Conservation (phyloP, 2,888 invertebrate genomes). For the Drosophila melanosoma region DNA sequence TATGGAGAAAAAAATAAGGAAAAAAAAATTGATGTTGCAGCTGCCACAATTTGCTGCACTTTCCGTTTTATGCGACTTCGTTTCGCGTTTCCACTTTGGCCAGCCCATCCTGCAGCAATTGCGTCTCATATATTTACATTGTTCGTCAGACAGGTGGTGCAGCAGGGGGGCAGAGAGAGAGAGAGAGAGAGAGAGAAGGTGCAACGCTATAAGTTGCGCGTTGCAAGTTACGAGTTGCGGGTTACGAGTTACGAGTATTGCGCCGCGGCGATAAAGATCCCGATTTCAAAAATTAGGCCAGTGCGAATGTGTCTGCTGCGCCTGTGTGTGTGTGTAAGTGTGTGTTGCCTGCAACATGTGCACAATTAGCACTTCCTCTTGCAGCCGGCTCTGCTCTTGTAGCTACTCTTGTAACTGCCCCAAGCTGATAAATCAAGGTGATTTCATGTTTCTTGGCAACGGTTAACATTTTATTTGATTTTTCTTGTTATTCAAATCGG, state of each 20-base stretch:
- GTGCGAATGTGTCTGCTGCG: conserved; percentile 26
- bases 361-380: conserved; percentile 77
- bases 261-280: conserved; percentile 77
- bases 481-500: conserved; percentile 38
- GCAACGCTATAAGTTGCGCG: conserved; percentile 26
- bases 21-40: conserved; percentile 67
- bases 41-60: conserved; percentile 82
- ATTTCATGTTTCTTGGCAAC: conserved; percentile 33
- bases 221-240: conserved; percentile 40
- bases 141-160: conserved; percentile 14
- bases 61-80: conserved; percentile 79
- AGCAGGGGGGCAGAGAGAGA: neutral
- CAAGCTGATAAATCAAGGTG: conserved; percentile 53
- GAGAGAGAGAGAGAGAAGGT: neutral
- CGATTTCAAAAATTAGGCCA: conserved; percentile 77
- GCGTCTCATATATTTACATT: conserved; percentile 57
- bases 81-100: conserved; percentile 44
- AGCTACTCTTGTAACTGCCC: neutral
- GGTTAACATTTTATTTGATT: conserved; percentile 24
- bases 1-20: conserved; percentile 7
- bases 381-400: conserved; percentile 14
- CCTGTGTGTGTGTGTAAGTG: conserved; percentile 33
- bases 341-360: conserved; percentile 63
- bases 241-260: conserved; percentile 69
- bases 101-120: conserved; percentile 50